Evolutionary conservation across 2,888 invertebrate genomes (phyloP), one percentile per base, ranked within the genome.

Genomic region (Meta bourneti): DNA sequence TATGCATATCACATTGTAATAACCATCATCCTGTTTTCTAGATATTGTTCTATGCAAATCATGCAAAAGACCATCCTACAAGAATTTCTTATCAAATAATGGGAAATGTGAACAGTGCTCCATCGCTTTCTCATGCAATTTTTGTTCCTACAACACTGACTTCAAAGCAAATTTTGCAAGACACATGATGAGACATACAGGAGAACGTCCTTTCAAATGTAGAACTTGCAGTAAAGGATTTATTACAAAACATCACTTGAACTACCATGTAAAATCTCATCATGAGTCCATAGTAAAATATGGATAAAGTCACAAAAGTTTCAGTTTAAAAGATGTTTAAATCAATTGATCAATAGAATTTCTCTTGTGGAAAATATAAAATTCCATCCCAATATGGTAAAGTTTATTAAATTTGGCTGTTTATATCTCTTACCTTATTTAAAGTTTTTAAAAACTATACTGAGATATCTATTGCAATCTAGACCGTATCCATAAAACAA

Each of bases 101-200:
- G 78, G 71, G 20, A 70, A 86, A 13, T 86, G 86, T 52, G 1
- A 49, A 0, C 20, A 9, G 8, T 86, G 86, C 70, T 51, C 51
- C 48, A 8, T 20, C 13, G 1, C 49, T 16, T 48, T 61, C 48
- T 48, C 79, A 74, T 52, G 71, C 48, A 51, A 72, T 74, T 11
- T 70, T 71, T 91, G 91, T 48, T 16, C 48, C 16, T 91, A 91
- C 51, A 49, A 52, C n/a, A 82, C 86, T 52, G 34, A 71, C 20
- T 20, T 61, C 54, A 91, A 91, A 83, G 48, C 81, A 69, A 87
- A 87, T 72, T 91, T 69, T 54, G 49, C 19, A 19, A 77, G 87
- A 19, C 91, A 91, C 49, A 77, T 91, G 86, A 91, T 87, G 87
- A 82, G 83, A 19, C 91, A 91, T 78, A 91, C 91, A 19, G 87